These are phyloP conservation scores for Beroe forskalii DNA, from an alignment of 37 sponge, comb jelly and placozoan species.

Conservation along the genomic window DNA sequence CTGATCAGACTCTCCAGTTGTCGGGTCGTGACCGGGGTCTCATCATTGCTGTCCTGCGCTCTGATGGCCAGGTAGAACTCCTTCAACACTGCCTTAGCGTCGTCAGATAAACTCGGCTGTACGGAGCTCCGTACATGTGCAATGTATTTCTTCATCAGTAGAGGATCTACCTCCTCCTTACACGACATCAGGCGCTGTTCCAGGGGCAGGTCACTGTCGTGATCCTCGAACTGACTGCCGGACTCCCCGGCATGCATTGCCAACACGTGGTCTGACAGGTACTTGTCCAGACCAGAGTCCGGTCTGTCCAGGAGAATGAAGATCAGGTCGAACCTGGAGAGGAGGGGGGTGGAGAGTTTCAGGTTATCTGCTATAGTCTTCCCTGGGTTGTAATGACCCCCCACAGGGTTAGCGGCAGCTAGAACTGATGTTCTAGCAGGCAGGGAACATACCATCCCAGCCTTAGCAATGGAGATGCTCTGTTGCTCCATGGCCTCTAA, in stretches of 20 bases:
- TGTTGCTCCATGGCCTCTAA: constrained; percentile 99
- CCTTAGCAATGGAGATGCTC: constrained; percentile 91
- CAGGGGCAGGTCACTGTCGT: constrained; percentile 26
- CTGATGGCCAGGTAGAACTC: constrained; percentile 90
- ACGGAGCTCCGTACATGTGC: constrained; percentile 6
- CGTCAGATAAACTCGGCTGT: constrained; percentile 21
- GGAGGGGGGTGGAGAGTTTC: constrained; percentile 82
- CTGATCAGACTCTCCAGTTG: constrained; percentile 95
- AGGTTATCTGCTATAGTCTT: constrained; percentile 97
- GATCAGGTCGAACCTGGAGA: constrained; percentile 93
- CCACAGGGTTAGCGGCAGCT: constrained; percentile 97
- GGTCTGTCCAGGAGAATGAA: constrained; percentile 95
- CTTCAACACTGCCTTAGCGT: constrained; percentile 65
- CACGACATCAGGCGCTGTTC: constrained; percentile 50
- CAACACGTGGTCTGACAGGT: constrained; percentile 93
- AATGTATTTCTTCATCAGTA: constrained; percentile 45
- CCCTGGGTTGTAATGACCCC: constrained; percentile 95
- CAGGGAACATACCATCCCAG: constrained; percentile 91
- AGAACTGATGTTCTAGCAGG: constrained; percentile 95
- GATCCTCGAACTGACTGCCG: background rate
- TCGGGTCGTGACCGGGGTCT: constrained; percentile 93
- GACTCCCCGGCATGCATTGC: constrained; percentile 79
- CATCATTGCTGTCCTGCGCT: constrained; percentile 66
- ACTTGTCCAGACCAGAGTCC: constrained; percentile 88
- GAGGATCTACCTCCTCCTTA: constrained; percentile 32